Base-by-base conservation (phyloP, 1,140 invertebrate genomes). In the Bombus pyrosoma region DNA sequence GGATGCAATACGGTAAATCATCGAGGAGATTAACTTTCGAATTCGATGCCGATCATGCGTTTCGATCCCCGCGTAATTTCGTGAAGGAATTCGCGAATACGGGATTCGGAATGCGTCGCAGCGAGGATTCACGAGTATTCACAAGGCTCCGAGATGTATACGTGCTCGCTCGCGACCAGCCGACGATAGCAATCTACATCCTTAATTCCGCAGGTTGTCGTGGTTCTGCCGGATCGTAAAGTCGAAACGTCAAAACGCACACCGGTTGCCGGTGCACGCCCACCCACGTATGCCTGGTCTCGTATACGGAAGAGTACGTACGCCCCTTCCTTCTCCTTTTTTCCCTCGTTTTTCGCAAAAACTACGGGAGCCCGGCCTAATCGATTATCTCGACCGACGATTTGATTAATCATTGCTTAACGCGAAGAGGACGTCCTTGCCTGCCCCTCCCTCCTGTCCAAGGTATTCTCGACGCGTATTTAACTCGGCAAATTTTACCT, bases 171-270 rank as follows among this genome's bases (percentile, higher is more conserved):
- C 8, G 53, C 25, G 39, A 64, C 75, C 71, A 53, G 37, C 47
- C 81, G 80, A 83, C 89, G 89, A 91, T 91, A 90, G 87, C 90
- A 83, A 92, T 92, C 91, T 92, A 92, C 91, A 92, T 92, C 88
- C 89, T 92, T 91, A 91, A 91, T 92, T 91, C 90, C 88, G 85
- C 87, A 87, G 86, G 86, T 90, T 90, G 89, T 91, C 87, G 76
- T 73, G 71, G 75, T 47, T 69, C 68, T 86, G 85, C 53, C 43
- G 78, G 91, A 91, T 91, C 91, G 89, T 91, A 91, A 91, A 91
- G 87, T 87, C 87, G 88, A 89, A 91, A 86, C 90, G 90, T 91
- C 90, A 90, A 91, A 91, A 91, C 79, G 89, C 81, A 86, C 82
- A 88, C 87, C 78, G 78, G 53, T 76, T 47, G 57, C 68, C 66